Evolutionary conservation across 2,797 vertebrate species (phyloP), one percentile per base, ranked within the genome.

Genomic region (Vespertilio murinus): DNA sequence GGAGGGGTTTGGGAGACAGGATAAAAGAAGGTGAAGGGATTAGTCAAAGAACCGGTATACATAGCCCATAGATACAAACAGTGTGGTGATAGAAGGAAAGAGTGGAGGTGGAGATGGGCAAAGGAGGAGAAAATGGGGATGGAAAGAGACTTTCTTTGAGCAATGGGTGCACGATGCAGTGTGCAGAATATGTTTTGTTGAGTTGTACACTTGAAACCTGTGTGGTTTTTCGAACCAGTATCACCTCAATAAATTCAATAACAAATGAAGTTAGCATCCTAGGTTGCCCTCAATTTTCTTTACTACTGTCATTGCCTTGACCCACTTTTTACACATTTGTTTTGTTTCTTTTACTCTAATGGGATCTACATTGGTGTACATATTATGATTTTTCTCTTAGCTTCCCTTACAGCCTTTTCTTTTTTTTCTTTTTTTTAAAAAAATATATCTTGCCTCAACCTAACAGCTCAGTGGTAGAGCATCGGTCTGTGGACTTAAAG

Each of bases 271-370:
- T 91, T 88, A 3, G 56, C 23, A 91, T 91, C 28, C 2, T 85
- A 88, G 7, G 47, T 85, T 94, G 33, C 16, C n/a, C 22, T 30
- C 70, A 69, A 33, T 93, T 89, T 93, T 88, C 49, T 77, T 84
- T 85, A 49, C 4, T 20, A 61, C 28, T 71, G 16, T 65, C 67
- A 67, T 84, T 59, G 30, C 28, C 42, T 45, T 79, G 49, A 79
- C 54, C 45, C 40, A 91, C 77, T 91, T 74, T 85, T 52, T 47
- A 73, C 23, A 45, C 6, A 4, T 83, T 85, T 85, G 10, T 81
- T 93, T 85, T 75, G 35, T 59, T 90, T 84, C 40, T 85, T 94
- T 94, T 78, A 73, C 40, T 93, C 56, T 79, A 89, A 6, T 78
- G 47, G 13, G 16, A 77, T 90, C 73, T 91, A 64, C 33, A 73